phyloP scores from a whole-genome alignment of 2,797 vertebrate genomes.

The Phrynocephalus vlangalii region DNA sequence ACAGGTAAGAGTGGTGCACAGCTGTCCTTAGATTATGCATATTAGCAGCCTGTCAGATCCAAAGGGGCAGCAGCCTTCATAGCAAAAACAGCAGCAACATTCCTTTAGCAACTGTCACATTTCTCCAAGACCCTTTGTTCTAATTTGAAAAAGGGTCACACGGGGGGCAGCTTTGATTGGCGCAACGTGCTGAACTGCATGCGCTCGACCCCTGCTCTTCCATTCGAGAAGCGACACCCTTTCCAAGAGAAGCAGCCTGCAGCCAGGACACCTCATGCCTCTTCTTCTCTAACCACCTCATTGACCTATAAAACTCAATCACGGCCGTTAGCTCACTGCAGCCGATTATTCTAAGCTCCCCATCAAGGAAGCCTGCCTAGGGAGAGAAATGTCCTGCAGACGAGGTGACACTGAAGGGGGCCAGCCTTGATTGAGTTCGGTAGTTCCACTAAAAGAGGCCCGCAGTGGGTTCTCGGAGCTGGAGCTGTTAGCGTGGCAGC shows the following conservation, averaged over 20 bases:
- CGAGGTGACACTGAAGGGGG: constrained; percentile 59
- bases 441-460: constrained; percentile 68
- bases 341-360: constrained; percentile 48
- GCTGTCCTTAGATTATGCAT: accelerated
- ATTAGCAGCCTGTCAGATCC: constrained; percentile 21
- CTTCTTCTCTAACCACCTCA: constrained; percentile 33
- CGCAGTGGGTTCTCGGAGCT: constrained; percentile 64
- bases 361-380: constrained; percentile 27
- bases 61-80: constrained; percentile 25
- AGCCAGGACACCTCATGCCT: not conserved
- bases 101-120: constrained; percentile 9
- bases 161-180: not conserved
- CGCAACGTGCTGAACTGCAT: accelerated
- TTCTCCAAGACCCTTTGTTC: constrained; percentile 21
- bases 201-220: accelerated
- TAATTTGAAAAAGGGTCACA: not conserved
- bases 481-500: constrained; percentile 72
- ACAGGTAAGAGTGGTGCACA: not conserved
- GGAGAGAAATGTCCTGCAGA: constrained; percentile 65
- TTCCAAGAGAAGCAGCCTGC: not conserved
- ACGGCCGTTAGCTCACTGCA: not conserved
- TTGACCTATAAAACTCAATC: constrained; percentile 3
- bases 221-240: not conserved
- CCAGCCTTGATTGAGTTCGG: constrained; percentile 71
- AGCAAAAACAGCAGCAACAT: constrained; percentile 23